phyloP scores from a whole-genome alignment of 2,797 vertebrate species.

The Garrulus glandarius region DNA sequence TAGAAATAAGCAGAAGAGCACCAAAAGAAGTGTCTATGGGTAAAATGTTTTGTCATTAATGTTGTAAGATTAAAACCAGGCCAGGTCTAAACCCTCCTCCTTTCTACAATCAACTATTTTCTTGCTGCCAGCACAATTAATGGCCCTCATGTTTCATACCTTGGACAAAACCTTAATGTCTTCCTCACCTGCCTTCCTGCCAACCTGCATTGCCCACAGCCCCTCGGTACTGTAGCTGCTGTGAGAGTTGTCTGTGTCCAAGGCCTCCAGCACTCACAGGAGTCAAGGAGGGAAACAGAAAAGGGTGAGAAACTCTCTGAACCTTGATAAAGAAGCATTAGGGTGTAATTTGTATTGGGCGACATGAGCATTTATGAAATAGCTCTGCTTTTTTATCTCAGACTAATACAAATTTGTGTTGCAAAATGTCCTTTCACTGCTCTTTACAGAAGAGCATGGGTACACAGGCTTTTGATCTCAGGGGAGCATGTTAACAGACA shows the following conservation, averaged over 20 bases:
- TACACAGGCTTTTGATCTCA: neutral
- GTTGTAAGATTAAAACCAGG: neutral
- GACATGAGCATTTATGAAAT: neutral
- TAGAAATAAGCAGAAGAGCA: neutral
- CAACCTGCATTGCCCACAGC: neutral
- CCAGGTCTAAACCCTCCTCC: neutral
- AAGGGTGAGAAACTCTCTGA: neutral
- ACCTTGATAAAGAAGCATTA: neutral
- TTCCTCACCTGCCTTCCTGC: neutral
- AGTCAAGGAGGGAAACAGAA: neutral
- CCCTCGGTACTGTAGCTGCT: rapidly evolving
- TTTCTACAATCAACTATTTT: neutral
- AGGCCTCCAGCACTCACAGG: neutral
- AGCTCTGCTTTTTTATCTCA: neutral
- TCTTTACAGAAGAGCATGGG: neutral
- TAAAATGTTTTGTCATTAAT: neutral
- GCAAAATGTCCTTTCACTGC: neutral
- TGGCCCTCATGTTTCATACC: neutral
- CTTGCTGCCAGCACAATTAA: neutral
- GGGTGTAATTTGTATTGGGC: neutral
- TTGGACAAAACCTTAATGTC: neutral
- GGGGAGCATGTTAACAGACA: neutral
- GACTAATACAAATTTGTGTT: neutral
- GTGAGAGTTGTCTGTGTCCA: neutral
- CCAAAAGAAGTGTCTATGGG: neutral